Percentiles rank a stretch among this genome's conserved stretches.
phyloP scores from a whole-genome alignment of 2,797 vertebrate species.

The Tadarida brasiliensis region DNA sequence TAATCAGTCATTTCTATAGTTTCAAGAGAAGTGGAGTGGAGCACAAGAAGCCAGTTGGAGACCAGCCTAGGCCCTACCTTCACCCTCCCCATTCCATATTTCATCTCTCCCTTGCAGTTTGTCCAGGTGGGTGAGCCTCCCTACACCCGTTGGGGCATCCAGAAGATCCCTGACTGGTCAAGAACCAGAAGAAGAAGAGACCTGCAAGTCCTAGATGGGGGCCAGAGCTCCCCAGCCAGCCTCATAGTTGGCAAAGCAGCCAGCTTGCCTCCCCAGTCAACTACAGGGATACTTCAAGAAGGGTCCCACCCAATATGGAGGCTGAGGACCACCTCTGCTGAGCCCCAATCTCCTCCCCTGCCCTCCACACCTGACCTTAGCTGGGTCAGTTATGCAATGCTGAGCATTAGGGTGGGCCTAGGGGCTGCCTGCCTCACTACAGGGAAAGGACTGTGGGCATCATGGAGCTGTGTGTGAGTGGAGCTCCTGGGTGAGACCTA shows the following conservation, averaged over 20 bases:
- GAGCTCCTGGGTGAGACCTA: constrained; percentile 80
- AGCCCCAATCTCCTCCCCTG: constrained; percentile 31
- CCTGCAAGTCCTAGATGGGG: not conserved
- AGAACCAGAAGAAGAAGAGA: constrained; percentile 56
- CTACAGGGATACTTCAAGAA: not conserved
- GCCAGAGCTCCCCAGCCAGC: not conserved
- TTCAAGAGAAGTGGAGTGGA: not conserved
- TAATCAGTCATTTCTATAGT: not conserved
- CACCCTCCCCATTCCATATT: not conserved
- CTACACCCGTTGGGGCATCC: not conserved
- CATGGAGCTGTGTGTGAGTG: constrained; percentile 72
- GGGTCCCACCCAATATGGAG: constrained; percentile 7
- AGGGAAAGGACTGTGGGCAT: constrained; percentile 17
- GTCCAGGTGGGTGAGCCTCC: constrained; percentile 60
- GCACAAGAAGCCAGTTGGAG: not conserved
- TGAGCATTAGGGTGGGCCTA: constrained; percentile 74
- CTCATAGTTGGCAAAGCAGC: constrained; percentile 15
- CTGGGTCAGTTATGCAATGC: constrained; percentile 84
- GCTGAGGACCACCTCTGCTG: constrained; percentile 68
- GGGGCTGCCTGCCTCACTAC: constrained; percentile 52
- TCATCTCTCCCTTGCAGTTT: constrained; percentile 61
- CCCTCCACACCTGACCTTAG: not conserved
- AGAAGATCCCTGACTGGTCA: constrained; percentile 54
- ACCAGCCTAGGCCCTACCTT: not conserved
- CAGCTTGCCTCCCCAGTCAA: not conserved